Conservation (phyloP, 2,797 vertebrate genomes). For the Xiphorhynchus erythropygius region DNA sequence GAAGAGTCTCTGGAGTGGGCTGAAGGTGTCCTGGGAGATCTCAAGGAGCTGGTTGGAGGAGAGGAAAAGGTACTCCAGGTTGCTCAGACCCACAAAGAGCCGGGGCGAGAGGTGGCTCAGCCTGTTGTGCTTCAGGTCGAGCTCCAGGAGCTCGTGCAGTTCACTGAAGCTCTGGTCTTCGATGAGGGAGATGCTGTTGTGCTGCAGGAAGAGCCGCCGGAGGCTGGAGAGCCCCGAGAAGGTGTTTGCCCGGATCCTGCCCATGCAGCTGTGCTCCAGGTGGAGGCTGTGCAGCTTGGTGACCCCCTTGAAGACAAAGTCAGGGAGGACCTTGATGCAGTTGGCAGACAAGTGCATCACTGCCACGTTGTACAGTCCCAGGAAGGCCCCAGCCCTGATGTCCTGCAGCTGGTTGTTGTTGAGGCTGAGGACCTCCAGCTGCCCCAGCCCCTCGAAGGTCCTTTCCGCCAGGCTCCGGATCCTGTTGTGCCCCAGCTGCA, state of each 20-base stretch:
- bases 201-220: constrained; percentile 89
- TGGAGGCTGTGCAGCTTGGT: constrained; percentile 92
- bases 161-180: constrained; percentile 87
- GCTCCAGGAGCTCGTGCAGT: constrained; percentile 84
- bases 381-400: constrained; percentile 82
- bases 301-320: constrained; percentile 87
- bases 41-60: constrained; percentile 84
- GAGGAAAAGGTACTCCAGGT: constrained; percentile 91
- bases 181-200: constrained; percentile 83
- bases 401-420: constrained; percentile 92
- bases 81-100: constrained; percentile 85
- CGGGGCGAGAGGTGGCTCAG: constrained; percentile 78
- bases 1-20: constrained; percentile 76
- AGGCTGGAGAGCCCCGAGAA: constrained; percentile 87
- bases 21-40: constrained; percentile 74
- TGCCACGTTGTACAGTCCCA: constrained; percentile 86
- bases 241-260: constrained; percentile 79
- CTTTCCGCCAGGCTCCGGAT: constrained; percentile 82
- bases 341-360: constrained; percentile 93
- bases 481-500: constrained; percentile 88
- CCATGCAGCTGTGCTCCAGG: constrained; percentile 88
- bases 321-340: constrained; percentile 85
- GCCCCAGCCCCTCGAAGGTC: constrained; percentile 89
- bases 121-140: constrained; percentile 89
- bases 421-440: constrained; percentile 89